These are phyloP conservation scores for Microchirus variegatus DNA, from an alignment of 2,797 vertebrate species.

Conservation along the genomic window DNA sequence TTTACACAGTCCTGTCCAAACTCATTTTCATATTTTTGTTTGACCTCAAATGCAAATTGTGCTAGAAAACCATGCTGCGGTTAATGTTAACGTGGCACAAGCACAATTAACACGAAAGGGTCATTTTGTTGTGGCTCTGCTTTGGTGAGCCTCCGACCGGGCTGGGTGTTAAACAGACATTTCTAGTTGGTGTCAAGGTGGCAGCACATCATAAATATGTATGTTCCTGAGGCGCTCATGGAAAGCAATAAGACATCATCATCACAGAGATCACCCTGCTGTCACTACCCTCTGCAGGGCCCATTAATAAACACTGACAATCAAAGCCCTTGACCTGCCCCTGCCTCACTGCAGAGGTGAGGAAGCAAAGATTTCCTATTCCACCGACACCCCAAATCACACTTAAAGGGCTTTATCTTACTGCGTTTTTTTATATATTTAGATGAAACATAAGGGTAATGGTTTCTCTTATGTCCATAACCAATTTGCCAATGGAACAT, in stretches of 20 bases:
- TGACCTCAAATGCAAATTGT: slow-evolving; percentile 26
- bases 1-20: slow-evolving; percentile 21
- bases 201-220: slow-evolving; percentile 81
- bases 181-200: slow-evolving; percentile 66
- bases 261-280: slow-evolving; percentile 77
- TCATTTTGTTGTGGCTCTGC: slow-evolving; percentile 42
- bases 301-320: slow-evolving; percentile 82
- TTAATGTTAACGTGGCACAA: slow-evolving; percentile 31
- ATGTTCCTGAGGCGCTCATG: slow-evolving; percentile 71
- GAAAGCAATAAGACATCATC: slow-evolving; percentile 82
- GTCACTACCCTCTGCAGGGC: slow-evolving; percentile 70
- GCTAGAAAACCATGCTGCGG: slow-evolving; percentile 30
- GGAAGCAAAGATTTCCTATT: slow-evolving; percentile 22
- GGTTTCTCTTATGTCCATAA: slow-evolving; percentile 5
- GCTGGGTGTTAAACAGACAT: slow-evolving; percentile 72
- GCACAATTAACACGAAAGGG: slow-evolving; percentile 23
- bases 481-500: slow-evolving; percentile 5
- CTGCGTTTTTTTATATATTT: slow-evolving; percentile 33
- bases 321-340: slow-evolving; percentile 78
- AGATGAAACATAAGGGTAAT: slow-evolving; percentile 13
- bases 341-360: slow-evolving; percentile 57
- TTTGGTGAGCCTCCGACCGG: slow-evolving; percentile 53
- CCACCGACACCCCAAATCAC: slow-evolving; percentile 11
- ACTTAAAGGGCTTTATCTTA: slow-evolving; percentile 17
- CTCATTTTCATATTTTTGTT: slow-evolving; percentile 21